Conservation (phyloP, 2,797 vertebrate species). For the Buphagus erythrorhynchus region DNA sequence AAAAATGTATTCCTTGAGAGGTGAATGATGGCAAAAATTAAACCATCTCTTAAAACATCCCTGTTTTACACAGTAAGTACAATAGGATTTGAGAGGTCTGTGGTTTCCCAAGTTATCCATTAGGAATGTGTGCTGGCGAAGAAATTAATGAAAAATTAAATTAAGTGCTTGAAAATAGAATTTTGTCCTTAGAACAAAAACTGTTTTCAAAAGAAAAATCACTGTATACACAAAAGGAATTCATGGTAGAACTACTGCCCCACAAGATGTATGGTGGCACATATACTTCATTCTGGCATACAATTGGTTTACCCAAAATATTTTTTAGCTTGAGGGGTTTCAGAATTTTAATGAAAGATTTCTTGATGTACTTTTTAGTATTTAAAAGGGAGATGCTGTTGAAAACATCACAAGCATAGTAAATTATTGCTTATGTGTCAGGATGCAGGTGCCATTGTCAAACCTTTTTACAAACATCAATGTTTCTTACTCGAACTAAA, state of each 20-base stretch:
- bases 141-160: background rate
- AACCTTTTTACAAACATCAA: background rate
- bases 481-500: background rate
- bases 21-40: background rate
- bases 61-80: background rate
- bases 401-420: conserved; percentile 29
- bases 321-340: conserved; percentile 33
- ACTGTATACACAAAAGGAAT: background rate
- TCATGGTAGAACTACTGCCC: background rate
- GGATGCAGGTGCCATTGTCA: conserved; percentile 19
- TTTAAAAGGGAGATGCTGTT: conserved; percentile 30
- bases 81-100: background rate
- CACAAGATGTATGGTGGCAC: background rate
- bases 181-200: background rate
- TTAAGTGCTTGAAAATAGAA: background rate
- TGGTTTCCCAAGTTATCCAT: background rate
- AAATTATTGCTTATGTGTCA: conserved; percentile 51
- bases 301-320: conserved; percentile 19
- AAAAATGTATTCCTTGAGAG: background rate
- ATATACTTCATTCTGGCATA: background rate
- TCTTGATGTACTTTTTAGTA: conserved; percentile 46
- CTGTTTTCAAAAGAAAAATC: background rate
- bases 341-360: conserved; percentile 57
- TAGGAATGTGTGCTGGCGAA: background rate
- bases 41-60: background rate